Evolutionary conservation across 2,888 invertebrate genomes (phyloP), one percentile per base, ranked within the genome.

Genomic region (Panopea generosa): DNA sequence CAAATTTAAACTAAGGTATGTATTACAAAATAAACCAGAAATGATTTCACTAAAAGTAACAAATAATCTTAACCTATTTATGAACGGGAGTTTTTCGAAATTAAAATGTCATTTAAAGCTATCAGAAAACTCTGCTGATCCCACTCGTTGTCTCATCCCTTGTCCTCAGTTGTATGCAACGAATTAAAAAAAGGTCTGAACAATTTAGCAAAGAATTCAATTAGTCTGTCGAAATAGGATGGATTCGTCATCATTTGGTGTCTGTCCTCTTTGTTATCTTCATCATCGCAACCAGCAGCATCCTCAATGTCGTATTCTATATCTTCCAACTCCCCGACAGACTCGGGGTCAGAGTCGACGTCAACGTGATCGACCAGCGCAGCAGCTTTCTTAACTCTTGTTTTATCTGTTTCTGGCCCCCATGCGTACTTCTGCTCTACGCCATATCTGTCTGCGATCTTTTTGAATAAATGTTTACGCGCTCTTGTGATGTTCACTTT

Each of bases 291-390:
- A 27, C 59, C 69, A 2, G 29, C 52, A 33, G 55, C 66, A 38
- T 76, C 72, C 20, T 68, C 75, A 59, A 47, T 27, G n/a, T 50
- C 47, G 26, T 62, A 68, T 66, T 59, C 63, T 70, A 61, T 66
- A 26, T 45, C n/a, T 38, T 40, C 56, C 26, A 18, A 11, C 9
- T 57, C 56, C 2, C 18, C n/a, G 2, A 11, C 56, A 20, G 22
- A 27, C 2, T 20, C 40, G 4, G 29, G 14, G 14, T 57, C 56
- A 7, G 33, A 33, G 33, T 33, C 33, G 11, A 11, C 11, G 33
- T 33, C 11, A 4, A 33, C 6, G 6, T 33, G 33, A 7, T 33
- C 33, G 11, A 7, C 11, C 11, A 11, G 11, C 33, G 11, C 33
- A 11, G 11, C 33, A 33, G 33, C 33, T 33, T 33, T 33, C 4